Evolutionary conservation across 2,888 invertebrate species (phyloP).

Genomic region (Melanostoma scalare): DNA sequence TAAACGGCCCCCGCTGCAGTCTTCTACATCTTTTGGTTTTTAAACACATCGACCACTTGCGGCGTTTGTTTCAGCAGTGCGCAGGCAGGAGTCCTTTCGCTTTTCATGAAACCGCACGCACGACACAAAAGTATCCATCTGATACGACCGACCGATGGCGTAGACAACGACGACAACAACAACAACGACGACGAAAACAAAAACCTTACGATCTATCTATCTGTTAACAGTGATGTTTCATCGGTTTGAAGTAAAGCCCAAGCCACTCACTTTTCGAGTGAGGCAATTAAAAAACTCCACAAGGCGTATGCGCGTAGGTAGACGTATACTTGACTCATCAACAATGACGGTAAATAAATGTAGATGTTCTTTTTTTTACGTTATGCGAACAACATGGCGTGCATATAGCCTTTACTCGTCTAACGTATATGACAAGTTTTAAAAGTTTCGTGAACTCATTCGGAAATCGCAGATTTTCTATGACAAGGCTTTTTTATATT

Average conservation of each 20-base stretch:
- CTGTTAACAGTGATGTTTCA: conserved; percentile 13
- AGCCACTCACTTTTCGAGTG: conserved; percentile 56
- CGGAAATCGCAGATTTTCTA: conserved; percentile 4
- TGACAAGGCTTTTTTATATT: conserved; percentile 5
- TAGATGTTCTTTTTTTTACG: conserved; percentile 24
- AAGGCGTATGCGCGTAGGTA: conserved; percentile 46
- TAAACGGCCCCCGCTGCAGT: conserved; percentile 17
- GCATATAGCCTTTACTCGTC: conserved; percentile 1
- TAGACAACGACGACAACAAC: not conserved
- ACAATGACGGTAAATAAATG: conserved; percentile 34
- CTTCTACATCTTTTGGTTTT: conserved; percentile 36
- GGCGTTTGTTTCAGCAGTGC: conserved; percentile 3
- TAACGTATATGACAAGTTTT: conserved; percentile 8
- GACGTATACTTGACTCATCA: conserved; percentile 54
- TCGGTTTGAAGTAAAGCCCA: conserved; percentile 25
- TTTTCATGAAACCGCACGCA: conserved; percentile 61
- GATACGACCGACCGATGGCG: not conserved
- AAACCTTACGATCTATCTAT: conserved; percentile 10
- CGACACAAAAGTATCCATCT: conserved; percentile 45
- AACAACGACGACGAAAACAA: conserved; percentile 11
- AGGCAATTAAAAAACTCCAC: conserved; percentile 51
- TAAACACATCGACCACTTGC: conserved; percentile 61
- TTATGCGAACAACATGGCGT: conserved; percentile 13
- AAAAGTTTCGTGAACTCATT: conserved; percentile 37
- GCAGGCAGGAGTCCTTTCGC: conserved; percentile 54